Evolutionary conservation across 2,113 vertebrate genomes (phyloP), one percentile per base, ranked within the genome.

Genomic region (Mirounga angustirostris): DNA sequence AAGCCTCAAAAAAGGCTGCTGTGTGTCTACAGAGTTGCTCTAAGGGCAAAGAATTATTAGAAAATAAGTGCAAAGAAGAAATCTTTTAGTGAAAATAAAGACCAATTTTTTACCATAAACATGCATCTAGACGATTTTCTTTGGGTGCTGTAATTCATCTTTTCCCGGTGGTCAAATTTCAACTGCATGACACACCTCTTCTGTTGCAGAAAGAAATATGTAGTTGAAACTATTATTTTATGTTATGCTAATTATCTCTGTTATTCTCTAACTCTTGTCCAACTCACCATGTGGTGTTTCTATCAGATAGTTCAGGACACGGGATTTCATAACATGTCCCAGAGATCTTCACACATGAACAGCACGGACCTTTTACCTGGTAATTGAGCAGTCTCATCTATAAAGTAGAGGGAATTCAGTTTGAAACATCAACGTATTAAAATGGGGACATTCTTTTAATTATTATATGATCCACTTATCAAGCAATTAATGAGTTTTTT

Each of bases 71-170:
- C 11, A 15, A 61, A 59, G 16, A 74, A 91, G 36, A 93, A 89
- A 63, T 58, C 11, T 61, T 88, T 82, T n/a, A 71, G 56, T 73
- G 50, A 97, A 28, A 82, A 85, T 84, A 82, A 96, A 96, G 52
- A 78, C 2, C 1, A 61, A 2, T 63, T 69, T 19, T 40, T 52
- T 36, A n/a, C 19, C 14, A 10, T 19, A 80, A 96, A 36, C 26
- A 30, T 52, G 4, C 6, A 63, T 71, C 24, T 86, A 63, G 36
- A 52, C 14, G 74, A 36, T 89, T 85, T 97, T 63, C 69, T 71
- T 65, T 92, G 33, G 54, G 3, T 79, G 14, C 71, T 67, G 15
- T 58, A 63, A 89, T 85, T 79, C 16, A 87, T 76, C 22, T 67
- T 95, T 88, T 86, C 21, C 5, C 65, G 14, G 26, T 24, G 33